Evolutionary conservation across 2,113 vertebrate genomes (phyloP).

Genomic region (Cercocebus atys): DNA sequence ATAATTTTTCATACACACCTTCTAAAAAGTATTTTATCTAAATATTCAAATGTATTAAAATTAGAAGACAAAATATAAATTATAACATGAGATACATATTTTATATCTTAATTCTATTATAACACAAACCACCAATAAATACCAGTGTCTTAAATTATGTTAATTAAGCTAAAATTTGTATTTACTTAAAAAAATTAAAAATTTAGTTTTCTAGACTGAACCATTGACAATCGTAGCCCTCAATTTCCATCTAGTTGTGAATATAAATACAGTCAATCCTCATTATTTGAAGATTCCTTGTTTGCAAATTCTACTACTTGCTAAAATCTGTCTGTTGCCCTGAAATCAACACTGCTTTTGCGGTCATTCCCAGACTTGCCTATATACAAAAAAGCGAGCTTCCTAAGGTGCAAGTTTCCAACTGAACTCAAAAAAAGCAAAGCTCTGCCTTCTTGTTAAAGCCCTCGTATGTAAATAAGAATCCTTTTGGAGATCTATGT

Average conservation of each 20-base stretch:
- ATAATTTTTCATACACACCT: not conserved
- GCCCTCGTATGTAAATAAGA: not conserved
- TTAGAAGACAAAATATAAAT: conserved; percentile 25
- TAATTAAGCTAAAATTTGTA: not conserved
- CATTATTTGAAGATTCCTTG: not conserved
- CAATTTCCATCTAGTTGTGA: not conserved
- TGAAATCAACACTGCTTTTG: not conserved
- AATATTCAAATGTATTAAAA: not conserved
- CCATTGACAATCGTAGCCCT: not conserved
- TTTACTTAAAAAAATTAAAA: too few species aligned
- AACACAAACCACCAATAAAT: not conserved
- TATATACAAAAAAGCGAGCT: too few species aligned
- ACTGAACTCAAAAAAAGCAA: not conserved
- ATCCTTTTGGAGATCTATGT: not conserved
- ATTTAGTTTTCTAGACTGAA: not conserved
- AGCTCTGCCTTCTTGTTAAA: not conserved
- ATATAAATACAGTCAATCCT: not conserved
- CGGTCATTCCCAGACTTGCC: not conserved
- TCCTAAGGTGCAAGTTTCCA: not conserved
- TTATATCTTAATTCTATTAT: not conserved
- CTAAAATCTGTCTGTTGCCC: not conserved
- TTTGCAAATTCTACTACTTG: not conserved
- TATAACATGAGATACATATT: not conserved
- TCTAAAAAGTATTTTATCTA: not conserved
- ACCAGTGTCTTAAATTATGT: not conserved